Percentiles rank a stretch among this genome's conserved stretches.
These are phyloP conservation scores for Crocidura indochinensis DNA, from an alignment of 2,797 vertebrate genomes.

Conservation along the genomic window DNA sequence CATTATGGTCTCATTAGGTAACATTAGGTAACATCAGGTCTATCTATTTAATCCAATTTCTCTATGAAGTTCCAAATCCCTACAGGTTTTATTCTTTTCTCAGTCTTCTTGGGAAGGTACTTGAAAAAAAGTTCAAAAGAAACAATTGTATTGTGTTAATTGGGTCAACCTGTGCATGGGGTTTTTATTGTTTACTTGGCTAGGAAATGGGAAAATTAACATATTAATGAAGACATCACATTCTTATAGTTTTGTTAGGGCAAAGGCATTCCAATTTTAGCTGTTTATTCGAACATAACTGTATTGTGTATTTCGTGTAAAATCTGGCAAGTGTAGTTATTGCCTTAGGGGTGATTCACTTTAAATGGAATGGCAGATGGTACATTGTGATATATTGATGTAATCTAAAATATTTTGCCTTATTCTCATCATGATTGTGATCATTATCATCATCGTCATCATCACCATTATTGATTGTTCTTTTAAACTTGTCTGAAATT, in stretches of 20 bases:
- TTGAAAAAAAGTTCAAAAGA: slow-evolving; percentile 22
- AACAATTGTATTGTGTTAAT: slow-evolving; percentile 54
- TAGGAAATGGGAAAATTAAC: slow-evolving; percentile 62
- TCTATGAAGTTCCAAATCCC: slow-evolving; percentile 25
- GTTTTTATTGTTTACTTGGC: slow-evolving; percentile 56
- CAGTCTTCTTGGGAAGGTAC: not conserved
- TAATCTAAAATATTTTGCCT: slow-evolving; percentile 73
- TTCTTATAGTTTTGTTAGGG: slow-evolving; percentile 32
- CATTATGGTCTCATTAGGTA: too few relatives aligned
- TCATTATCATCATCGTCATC: too few relatives aligned
- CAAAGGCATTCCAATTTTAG: slow-evolving; percentile 75
- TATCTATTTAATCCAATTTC: slow-evolving; percentile 12
- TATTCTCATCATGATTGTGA: slow-evolving; percentile 52
- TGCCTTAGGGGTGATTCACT: slow-evolving; percentile 75
- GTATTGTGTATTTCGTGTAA: slow-evolving; percentile 65
- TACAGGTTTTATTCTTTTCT: not conserved
- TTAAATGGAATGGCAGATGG: slow-evolving; percentile 76
- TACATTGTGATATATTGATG: slow-evolving; percentile 50
- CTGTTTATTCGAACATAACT: slow-evolving; percentile 68
- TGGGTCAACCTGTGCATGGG: slow-evolving; percentile 54
- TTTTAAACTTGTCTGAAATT: slow-evolving; percentile 48
- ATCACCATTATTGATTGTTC: not conserved
- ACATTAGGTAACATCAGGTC: too few relatives aligned
- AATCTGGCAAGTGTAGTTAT: slow-evolving; percentile 68
- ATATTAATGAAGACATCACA: slow-evolving; percentile 74